phyloP scores from a whole-genome alignment of 2,113 vertebrate species.

The Percina caprodes region DNA sequence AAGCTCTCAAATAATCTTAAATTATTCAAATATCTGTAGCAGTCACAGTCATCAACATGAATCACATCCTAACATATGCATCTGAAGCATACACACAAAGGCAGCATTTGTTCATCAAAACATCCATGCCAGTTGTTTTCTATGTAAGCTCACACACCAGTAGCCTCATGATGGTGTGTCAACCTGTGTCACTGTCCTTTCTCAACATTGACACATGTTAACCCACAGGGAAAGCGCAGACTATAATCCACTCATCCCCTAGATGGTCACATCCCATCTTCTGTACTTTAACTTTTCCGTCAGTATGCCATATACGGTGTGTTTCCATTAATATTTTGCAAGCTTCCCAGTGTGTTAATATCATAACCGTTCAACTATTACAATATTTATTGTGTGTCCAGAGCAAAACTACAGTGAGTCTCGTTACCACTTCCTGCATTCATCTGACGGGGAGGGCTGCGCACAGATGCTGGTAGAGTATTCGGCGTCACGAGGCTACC shows the following conservation, averaged over 20 bases:
- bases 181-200: background rate
- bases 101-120: background rate
- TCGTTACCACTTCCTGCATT: slow-evolving; percentile 99
- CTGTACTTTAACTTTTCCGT: background rate
- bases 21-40: background rate
- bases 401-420: slow-evolving; percentile 99
- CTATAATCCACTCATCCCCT: background rate
- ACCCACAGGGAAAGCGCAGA: too few species aligned
- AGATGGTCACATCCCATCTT: background rate
- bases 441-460: slow-evolving; percentile 95
- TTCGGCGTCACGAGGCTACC: slow-evolving; percentile 91
- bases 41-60: background rate
- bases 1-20: background rate
- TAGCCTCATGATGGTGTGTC: background rate
- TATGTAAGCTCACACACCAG: background rate
- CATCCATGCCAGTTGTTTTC: background rate
- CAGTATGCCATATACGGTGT: too few species aligned
- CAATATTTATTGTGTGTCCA: slow-evolving; percentile 61
- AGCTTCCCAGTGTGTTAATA: background rate
- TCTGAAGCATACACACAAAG: background rate
- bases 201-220: background rate
- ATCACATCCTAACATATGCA: too few species aligned
- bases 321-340: too few species aligned
- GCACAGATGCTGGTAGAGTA: slow-evolving; percentile 99
- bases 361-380: background rate